Evolutionary conservation across 1,140 invertebrate species (phyloP).

Genomic region (Tigriopus japonicus): DNA sequence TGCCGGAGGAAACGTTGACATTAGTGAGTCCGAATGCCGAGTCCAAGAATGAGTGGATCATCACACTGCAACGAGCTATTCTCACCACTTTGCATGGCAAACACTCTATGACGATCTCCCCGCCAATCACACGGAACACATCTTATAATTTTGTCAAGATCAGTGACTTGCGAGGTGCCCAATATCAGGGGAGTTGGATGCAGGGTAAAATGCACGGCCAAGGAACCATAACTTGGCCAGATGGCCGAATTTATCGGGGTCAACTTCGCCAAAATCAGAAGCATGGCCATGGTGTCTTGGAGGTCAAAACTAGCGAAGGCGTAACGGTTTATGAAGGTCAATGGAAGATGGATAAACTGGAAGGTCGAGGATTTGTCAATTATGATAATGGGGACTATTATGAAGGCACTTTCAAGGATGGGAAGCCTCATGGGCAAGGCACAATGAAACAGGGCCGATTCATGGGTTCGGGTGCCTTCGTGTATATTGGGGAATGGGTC

Average conservation of each 20-base stretch:
- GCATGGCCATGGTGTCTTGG: slow-evolving; percentile 49
- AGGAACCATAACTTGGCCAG: slow-evolving; percentile 57
- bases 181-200: slow-evolving; percentile 49
- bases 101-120: slow-evolving; percentile 25
- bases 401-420: slow-evolving; percentile 65
- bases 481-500: slow-evolving; percentile 69
- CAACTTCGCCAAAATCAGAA: slow-evolving; percentile 52
- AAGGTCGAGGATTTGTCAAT: slow-evolving; percentile 55
- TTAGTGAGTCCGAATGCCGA: slow-evolving; percentile 41
- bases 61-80: slow-evolving; percentile 26
- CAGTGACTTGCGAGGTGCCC: slow-evolving; percentile 49
- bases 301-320: slow-evolving; percentile 23
- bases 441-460: slow-evolving; percentile 57
- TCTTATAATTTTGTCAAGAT: slow-evolving; percentile 51
- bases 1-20: slow-evolving; percentile 53
- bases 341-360: slow-evolving; percentile 62
- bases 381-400: slow-evolving; percentile 50
- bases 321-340: slow-evolving; percentile 46
- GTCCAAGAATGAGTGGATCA: slow-evolving; percentile 57
- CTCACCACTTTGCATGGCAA: slow-evolving; percentile 19
- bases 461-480: slow-evolving; percentile 44
- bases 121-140: slow-evolving; percentile 47
- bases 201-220: slow-evolving; percentile 59
- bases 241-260: slow-evolving; percentile 55
- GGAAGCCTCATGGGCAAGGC: slow-evolving; percentile 59